phyloP scores from a whole-genome alignment of 2,797 vertebrate species.

The Thamnophis elegans region DNA sequence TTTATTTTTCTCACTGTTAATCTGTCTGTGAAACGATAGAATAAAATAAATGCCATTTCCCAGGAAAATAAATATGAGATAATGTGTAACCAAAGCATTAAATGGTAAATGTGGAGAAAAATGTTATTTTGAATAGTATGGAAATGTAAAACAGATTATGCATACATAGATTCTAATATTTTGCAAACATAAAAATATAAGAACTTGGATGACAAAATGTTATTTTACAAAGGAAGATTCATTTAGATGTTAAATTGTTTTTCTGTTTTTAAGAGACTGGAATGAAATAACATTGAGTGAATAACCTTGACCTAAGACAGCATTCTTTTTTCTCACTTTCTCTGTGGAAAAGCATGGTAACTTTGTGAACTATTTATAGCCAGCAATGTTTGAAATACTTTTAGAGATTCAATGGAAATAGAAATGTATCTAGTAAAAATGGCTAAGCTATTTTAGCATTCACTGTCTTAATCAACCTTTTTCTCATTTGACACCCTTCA shows the following conservation, averaged over 20 bases:
- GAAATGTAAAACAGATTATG: constrained; percentile 16
- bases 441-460: background rate
- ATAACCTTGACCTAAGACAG: background rate
- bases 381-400: constrained; percentile 1
- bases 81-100: background rate
- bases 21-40: constrained; percentile 23
- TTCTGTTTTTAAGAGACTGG: background rate
- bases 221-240: constrained; percentile 19
- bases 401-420: background rate
- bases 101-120: constrained; percentile 1
- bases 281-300: background rate
- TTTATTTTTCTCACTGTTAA: background rate
- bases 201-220: constrained; percentile 17
- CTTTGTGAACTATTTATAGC: background rate
- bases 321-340: background rate
- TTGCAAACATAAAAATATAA: background rate
- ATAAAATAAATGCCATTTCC: constrained; percentile 39
- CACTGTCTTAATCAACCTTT: background rate
- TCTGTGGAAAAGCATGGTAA: background rate
- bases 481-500: background rate
- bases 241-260: background rate
- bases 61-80: background rate
- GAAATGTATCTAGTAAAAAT: background rate
- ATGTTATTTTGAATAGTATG: background rate
- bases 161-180: background rate